Base-by-base conservation (phyloP, 1,140 invertebrate genomes). In the Atta texana region DNA sequence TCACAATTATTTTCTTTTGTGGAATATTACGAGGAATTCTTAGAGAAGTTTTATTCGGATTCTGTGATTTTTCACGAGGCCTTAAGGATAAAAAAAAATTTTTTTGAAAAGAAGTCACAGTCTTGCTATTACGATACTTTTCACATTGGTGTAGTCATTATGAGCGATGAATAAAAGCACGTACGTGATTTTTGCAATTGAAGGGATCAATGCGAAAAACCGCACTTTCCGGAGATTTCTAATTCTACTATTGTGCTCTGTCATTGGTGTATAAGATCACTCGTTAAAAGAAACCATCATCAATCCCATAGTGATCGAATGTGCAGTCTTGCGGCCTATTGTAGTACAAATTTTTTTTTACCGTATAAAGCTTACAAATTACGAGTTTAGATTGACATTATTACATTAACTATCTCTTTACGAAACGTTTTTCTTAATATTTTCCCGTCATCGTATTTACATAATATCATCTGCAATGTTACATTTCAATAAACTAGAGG, bases 331-430 rank as follows among this genome's bases (percentile, higher is more conserved):
- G 77, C 64, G 68, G 85, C 68, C 61, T 86, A 89, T 24, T 76
- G 51, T 81, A 81, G 72, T 86, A 84, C 69, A 84, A 84, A 75
- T 53, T 44, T 85, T 74, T 53, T 86, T 86, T 77, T 80, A 86
- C 71, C 28, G 49, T 89, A 89, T 71, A 87, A 69, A 89, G 71
- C 86, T 90, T 90, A 90, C 57, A 88, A 87, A 90, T 90, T 90
- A 90, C 63, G 4, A 39, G 63, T 85, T 89, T 90, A 89, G 88
- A 90, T 90, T 87, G 88, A 90, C 85, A 57, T 89, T 89, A 82
- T 72, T 89, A 89, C 59, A 31, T 89, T 86, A 78, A 49, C 63
- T 80, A 81, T 31, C 28, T 64, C 63, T 44, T 69, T 81, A 84
- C 24, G 80, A 74, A 75, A 75, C 39, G 28, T 75, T 75, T 74